Conservation (phyloP, 2,888 invertebrate species). For the Globia sparganii region DNA sequence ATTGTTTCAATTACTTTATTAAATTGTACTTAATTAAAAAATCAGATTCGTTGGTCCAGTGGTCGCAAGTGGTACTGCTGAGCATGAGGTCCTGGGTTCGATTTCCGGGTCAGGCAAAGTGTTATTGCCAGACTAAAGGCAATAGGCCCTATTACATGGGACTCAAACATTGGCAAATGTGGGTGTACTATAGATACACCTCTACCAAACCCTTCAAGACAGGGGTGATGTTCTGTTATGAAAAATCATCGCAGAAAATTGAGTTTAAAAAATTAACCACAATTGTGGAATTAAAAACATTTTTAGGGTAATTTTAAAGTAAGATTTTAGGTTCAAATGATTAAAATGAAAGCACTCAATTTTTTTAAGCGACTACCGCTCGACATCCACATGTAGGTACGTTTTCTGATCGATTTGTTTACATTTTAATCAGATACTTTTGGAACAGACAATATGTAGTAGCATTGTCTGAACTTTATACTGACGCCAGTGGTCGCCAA, state of each 20-base stretch:
- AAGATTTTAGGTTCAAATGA: background rate
- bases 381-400: background rate
- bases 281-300: background rate
- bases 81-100: too few relatives aligned
- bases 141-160: background rate
- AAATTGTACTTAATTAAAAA: background rate
- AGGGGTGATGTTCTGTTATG: background rate
- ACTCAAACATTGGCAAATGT: background rate
- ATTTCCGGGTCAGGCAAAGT: too few relatives aligned
- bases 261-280: background rate
- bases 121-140: background rate
- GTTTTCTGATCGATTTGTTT: background rate
- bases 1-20: background rate
- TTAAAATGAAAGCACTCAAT: too few relatives aligned
- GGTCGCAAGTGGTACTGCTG: background rate
- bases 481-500: constrained; percentile 16
- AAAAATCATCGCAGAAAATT: background rate
- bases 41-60: background rate
- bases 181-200: background rate
- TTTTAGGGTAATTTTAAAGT: background rate
- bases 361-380: background rate
- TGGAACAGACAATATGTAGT: background rate
- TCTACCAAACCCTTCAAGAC: background rate
- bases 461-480: constrained; percentile 18
- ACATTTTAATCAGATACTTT: background rate